phyloP scores from a whole-genome alignment of 2,113 vertebrate species.

The Epinephelus fuscoguttatus region DNA sequence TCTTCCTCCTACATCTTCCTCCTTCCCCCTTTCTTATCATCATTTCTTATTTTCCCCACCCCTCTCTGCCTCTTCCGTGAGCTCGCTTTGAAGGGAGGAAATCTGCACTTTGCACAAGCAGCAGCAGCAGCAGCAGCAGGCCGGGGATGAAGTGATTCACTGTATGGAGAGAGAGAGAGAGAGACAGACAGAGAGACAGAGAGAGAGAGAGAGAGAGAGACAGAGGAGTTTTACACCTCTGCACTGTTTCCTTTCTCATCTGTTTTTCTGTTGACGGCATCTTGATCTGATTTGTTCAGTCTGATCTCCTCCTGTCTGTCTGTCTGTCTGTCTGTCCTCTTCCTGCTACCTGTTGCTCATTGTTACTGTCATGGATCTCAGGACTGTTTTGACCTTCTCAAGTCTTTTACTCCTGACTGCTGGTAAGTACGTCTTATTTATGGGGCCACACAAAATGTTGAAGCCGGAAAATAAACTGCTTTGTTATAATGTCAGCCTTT shows the following conservation, averaged over 20 bases:
- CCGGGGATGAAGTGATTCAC: slow-evolving; percentile 71
- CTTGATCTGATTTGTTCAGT: slow-evolving; percentile 31
- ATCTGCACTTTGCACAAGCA: slow-evolving; percentile 78
- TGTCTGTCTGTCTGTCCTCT: slow-evolving; percentile 16
- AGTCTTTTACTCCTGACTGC: slow-evolving; percentile 24
- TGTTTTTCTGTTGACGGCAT: slow-evolving; percentile 58
- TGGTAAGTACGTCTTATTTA: slow-evolving; percentile 58
- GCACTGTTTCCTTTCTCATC: slow-evolving; percentile 79
- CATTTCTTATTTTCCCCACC: slow-evolving; percentile 51
- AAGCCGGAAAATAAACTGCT: background rate
- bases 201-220: background rate
- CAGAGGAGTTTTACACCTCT: slow-evolving; percentile 67
- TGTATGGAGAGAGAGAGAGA: slow-evolving; percentile 55
- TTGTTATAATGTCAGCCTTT: background rate
- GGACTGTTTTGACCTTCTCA: slow-evolving; percentile 37
- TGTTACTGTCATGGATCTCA: slow-evolving; percentile 57
- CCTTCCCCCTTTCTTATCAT: slow-evolving; percentile 54
- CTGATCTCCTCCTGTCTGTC: background rate
- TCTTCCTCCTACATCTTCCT: slow-evolving; percentile 62
- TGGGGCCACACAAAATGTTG: background rate
- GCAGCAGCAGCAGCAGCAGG: slow-evolving; percentile 53
- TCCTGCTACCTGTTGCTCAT: background rate
- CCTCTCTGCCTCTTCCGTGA: slow-evolving; percentile 28
- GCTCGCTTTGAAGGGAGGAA: slow-evolving; percentile 85
- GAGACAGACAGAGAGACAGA: slow-evolving; percentile 31